Evolutionary conservation across 92 coral and sea anemone species (phyloP), one percentile per base, ranked within the genome.

Genomic region (Plumapathes pennacea): DNA sequence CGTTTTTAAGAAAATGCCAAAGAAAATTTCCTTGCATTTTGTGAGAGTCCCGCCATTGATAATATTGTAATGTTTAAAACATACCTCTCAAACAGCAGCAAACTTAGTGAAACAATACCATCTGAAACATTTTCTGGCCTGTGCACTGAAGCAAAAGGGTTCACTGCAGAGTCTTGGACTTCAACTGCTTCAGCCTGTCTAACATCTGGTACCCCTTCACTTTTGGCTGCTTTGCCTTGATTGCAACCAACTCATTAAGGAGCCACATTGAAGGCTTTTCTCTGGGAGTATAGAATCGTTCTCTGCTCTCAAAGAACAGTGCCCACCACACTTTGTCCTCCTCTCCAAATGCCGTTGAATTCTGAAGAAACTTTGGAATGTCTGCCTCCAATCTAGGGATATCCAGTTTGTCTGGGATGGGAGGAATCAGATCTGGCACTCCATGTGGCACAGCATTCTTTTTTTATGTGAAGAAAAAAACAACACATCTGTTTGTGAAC

Each of bases 261-360:
- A 46, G 20, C 69, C 57, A 62, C 3, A 11, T 10, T 2, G 58
- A 43, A 31, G 57, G 54, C 30, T 46, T 31, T 44, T 62, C 55
- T 46, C 25, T 42, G 3, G 26, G 9, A 2, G 57, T 28, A 32
- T 38, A 62, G 24, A 25, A 32, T 10, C 45, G 55, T 44, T 41
- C 26, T 19, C 34, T 46, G 52, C 46, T 56, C 9, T 46, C 23
- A 19, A 46, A 46, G 39, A 62, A 62, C 18, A 19, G 28, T 21
- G 27, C 28, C 69, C 57, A 46, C 69, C 69, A 62, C 13, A 4
- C 17, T 21, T 28, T 62, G 42, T 27, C 38, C 13, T 29, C 21
- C 19, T 62, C 57, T 17, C 15, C 46, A 17, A 62, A 62, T 4
- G 42, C 11, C 17, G 34, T 21, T n/a, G 67, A 60, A n/a, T 29